Evolutionary conservation across 2,113 vertebrate species (phyloP).

Genomic region (Equus quagga): DNA sequence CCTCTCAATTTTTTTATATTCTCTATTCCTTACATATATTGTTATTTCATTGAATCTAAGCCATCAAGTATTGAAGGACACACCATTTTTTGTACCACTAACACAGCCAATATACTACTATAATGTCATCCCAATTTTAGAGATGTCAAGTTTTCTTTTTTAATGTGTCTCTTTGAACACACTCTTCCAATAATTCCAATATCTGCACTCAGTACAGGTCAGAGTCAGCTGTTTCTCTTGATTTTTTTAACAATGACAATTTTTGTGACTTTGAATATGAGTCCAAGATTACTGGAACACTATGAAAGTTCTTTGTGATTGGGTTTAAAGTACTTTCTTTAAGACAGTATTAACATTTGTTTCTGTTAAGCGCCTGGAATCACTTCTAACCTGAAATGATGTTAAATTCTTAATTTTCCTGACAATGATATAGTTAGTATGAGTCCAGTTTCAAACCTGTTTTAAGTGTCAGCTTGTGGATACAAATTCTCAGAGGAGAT

Average conservation of each 20-base stretch:
- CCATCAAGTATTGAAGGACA: background rate
- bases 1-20: background rate
- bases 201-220: background rate
- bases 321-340: background rate
- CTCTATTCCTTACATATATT: background rate
- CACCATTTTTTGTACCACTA: background rate
- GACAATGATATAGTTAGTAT: background rate
- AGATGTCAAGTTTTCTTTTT: background rate
- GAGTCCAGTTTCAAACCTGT: background rate
- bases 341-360: background rate
- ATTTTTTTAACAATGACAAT: background rate
- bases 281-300: background rate
- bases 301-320: background rate
- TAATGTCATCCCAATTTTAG: background rate
- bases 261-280: background rate
- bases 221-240: background rate
- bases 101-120: background rate
- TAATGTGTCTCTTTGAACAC: background rate
- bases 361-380: background rate
- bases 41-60: background rate
- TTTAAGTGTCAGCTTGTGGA: background rate
- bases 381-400: background rate
- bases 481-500: background rate
- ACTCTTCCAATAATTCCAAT: background rate
- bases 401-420: slow-evolving; percentile 23